Evolutionary conservation across 2,888 invertebrate genomes (phyloP).

Genomic region (Fragum fragum): DNA sequence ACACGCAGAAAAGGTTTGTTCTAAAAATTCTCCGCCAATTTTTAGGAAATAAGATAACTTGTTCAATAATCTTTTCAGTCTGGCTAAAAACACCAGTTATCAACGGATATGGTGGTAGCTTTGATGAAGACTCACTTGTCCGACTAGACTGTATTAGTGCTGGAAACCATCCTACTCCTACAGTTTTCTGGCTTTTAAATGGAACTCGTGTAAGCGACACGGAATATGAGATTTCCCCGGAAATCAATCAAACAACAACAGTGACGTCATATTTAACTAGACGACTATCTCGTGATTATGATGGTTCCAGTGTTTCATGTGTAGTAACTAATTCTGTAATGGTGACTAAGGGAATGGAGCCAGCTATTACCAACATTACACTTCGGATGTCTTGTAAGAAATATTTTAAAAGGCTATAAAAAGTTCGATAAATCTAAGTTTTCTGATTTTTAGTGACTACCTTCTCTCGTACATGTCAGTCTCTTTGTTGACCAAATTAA

Average conservation of each 20-base stretch:
- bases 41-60: too few species aligned
- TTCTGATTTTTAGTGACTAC: too few species aligned
- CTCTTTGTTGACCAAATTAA: too few species aligned
- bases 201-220: conserved; percentile 40
- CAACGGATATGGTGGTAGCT: conserved; percentile 49
- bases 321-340: conserved; percentile 54
- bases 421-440: too few species aligned
- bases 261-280: conserved; percentile 42
- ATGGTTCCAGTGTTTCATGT: conserved; percentile 59
- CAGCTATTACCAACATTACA: conserved; percentile 37
- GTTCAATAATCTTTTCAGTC: conserved; percentile 42
- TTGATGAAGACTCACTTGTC: conserved; percentile 38
- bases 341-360: conserved; percentile 23
- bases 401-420: too few species aligned
- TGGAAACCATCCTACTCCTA: conserved; percentile 53
- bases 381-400: conserved; percentile 58
- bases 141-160: conserved; percentile 40
- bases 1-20: too few species aligned
- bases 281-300: conserved; percentile 44
- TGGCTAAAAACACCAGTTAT: conserved; percentile 45
- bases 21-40: too few species aligned
- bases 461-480: too few species aligned
- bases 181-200: conserved; percentile 45
- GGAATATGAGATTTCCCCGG: conserved; percentile 47
- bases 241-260: conserved; percentile 44